A percentile compares a stretch with the other conserved stretches of the same genome.
These are phyloP conservation scores for Pollicipes pollicipes DNA, from an alignment of 1,140 invertebrate genomes.

Conservation along the genomic window DNA sequence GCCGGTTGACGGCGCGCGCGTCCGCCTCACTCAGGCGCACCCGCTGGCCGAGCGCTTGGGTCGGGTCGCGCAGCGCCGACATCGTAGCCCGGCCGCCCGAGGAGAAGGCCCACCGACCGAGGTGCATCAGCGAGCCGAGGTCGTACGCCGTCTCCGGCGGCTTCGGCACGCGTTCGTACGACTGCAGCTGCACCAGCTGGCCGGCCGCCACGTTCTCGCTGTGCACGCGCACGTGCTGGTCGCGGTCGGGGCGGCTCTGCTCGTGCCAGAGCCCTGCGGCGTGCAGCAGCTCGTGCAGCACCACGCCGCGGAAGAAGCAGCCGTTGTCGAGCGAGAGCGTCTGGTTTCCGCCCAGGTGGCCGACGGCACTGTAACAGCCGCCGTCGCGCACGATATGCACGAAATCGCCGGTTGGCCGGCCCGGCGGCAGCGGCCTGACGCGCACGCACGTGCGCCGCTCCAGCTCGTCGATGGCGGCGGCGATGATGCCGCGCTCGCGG, in stretches of 20 bases:
- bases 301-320: constrained; percentile 33
- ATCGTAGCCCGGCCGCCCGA: not conserved
- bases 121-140: not conserved
- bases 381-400: constrained; percentile 16
- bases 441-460: constrained; percentile 14
- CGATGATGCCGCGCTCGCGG: constrained; percentile 12
- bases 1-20: not conserved
- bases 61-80: not conserved
- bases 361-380: constrained; percentile 38
- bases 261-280: constrained; percentile 70
- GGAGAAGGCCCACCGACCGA: not conserved
- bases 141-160: not conserved
- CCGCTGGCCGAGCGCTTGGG: not conserved
- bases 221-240: constrained; percentile 47
- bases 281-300: constrained; percentile 68
- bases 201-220: constrained; percentile 47
- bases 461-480: constrained; percentile 13
- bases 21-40: not conserved
- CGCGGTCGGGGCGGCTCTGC: constrained; percentile 59
- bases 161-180: not conserved
- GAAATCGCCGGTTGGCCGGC: constrained; percentile 19
- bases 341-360: constrained; percentile 30
- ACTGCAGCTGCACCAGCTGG: constrained; percentile 6
- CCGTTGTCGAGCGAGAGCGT: constrained; percentile 37
- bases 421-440: constrained; percentile 15